Evolutionary conservation across 2,888 invertebrate species (phyloP).

Genomic region (Eilema griseolum): DNA sequence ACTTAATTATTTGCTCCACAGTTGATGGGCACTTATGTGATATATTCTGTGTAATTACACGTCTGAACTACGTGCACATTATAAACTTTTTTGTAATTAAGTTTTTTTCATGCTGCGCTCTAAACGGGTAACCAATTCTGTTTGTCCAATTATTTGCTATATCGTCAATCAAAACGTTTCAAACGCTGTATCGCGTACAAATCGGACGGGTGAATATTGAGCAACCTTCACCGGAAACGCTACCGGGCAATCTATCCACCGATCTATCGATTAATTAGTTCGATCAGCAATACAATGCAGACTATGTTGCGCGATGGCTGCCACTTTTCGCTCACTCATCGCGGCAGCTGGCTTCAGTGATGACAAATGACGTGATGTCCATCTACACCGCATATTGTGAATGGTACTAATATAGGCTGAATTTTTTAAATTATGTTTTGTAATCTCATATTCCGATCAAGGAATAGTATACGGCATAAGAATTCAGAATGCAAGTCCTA

Average conservation of each 20-base stretch:
- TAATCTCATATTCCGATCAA: background rate
- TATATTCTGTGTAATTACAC: constrained; percentile 33
- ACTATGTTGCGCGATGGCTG: constrained; percentile 75
- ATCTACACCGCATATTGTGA: constrained; percentile 17
- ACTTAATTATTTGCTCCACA: constrained; percentile 19
- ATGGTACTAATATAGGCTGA: constrained; percentile 7
- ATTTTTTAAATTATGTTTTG: background rate
- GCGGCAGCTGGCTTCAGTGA: constrained; percentile 69
- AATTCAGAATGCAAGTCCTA: background rate
- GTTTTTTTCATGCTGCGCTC: constrained; percentile 27
- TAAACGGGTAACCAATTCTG: constrained; percentile 47
- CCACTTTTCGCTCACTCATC: constrained; percentile 82
- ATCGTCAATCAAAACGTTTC: constrained; percentile 79
- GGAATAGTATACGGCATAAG: background rate
- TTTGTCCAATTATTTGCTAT: constrained; percentile 68
- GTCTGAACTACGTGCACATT: constrained; percentile 38
- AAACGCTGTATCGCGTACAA: constrained; percentile 65
- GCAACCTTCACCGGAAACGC: constrained; percentile 85
- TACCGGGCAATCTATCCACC: constrained; percentile 80
- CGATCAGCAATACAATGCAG: constrained; percentile 80
- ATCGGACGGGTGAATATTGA: constrained; percentile 77
- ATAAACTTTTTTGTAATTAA: constrained; percentile 37
- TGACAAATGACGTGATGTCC: constrained; percentile 67
- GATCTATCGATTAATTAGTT: constrained; percentile 85
- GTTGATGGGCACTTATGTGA: constrained; percentile 15